Conservation (phyloP, 2,113 vertebrate genomes). For the Crocuta crocuta region DNA sequence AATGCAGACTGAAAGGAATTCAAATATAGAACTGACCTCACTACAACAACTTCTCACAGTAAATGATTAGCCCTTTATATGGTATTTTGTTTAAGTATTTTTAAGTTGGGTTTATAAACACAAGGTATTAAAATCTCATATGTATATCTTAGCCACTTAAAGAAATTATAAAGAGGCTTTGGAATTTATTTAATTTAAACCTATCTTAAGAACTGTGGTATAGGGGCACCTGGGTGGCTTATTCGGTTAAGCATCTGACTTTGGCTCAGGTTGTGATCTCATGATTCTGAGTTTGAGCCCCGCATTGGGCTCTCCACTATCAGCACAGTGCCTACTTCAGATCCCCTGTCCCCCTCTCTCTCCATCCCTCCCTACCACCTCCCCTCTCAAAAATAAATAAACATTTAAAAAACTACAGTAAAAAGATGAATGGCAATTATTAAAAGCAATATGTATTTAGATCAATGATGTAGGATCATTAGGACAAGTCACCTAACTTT, state of each 20-base stretch:
- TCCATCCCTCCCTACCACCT: background rate
- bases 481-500: background rate
- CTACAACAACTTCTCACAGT: background rate
- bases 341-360: background rate
- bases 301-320: background rate
- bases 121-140: background rate
- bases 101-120: background rate
- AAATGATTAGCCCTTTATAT: background rate
- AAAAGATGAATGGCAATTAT: background rate
- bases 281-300: background rate
- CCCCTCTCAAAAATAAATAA: background rate
- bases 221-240: background rate
- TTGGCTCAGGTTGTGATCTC: background rate
- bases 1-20: background rate
- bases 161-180: background rate
- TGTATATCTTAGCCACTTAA: background rate
- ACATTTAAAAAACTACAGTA: background rate
- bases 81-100: background rate
- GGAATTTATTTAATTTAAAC: constrained; percentile 12
- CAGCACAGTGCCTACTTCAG: background rate
- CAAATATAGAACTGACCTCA: background rate
- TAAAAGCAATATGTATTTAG: constrained; percentile 12
- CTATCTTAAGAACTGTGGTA: background rate
- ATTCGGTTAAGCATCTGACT: background rate
- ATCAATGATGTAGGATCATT: background rate